Base-by-base conservation (phyloP, 1,140 invertebrate genomes). In the Apis dorsata region DNA sequence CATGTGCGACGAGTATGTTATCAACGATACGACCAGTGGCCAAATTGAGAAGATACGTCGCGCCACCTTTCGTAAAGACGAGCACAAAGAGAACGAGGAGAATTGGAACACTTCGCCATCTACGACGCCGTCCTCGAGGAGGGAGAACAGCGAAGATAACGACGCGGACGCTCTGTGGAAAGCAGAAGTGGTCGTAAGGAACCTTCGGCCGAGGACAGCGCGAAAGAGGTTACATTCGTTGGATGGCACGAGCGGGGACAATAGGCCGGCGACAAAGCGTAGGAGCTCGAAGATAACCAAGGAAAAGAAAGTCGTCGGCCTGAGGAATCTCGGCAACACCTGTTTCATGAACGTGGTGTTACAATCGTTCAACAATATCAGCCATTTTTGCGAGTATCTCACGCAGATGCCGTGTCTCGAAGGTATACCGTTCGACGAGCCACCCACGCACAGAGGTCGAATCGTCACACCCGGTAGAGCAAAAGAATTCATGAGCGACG, bases 321-420 rank as follows among this genome's bases (percentile, higher is more conserved):
- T 98, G 87, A 95, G 97, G 89, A 98, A 98, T 94, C 94, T 98
- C 91, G 97, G 97, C 83, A 98, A 98, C 91, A 98, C 97, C 82
- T 98, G 97, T 93, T 98, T 98, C 93, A 98, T 98, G 97, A 98
- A 97, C 94, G 97, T 97, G 78, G 97, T 98, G 66, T 94, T 98
- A 77, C 97, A 98, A 91, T 97, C 97, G 86, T 95, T 98, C 89
- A 97, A 97, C 92, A 97, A 98, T 93, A 97, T 98, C 90, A 96
- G 97, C 91, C 96, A 97, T 90, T 98, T 98, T 93, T 97, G 96
- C 93, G 96, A 96, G 85, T 97, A 97, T 91, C 97, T 98, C 85
- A 97, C 96, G 92, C 95, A 97, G 88, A 94, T 97, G 89, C 97
- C 97, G 10, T 96, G 96, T 24, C 92, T 97, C 74, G 97, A 97